Evolutionary conservation across 2,888 invertebrate genomes (phyloP).

Genomic region (Anodontia alba): DNA sequence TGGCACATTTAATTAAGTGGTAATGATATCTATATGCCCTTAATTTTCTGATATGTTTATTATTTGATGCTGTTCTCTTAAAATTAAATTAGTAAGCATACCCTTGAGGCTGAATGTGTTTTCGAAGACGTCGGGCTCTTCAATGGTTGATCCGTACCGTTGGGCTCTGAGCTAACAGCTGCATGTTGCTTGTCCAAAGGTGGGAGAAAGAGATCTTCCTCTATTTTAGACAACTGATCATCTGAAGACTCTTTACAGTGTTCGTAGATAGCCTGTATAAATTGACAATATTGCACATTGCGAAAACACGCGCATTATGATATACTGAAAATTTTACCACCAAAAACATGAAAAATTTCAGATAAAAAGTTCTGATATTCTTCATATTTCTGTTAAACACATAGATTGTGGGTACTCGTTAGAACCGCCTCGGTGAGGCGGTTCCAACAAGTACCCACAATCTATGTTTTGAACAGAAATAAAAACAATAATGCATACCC

Average conservation of each 20-base stretch:
- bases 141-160: constrained; percentile 29
- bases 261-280: constrained; percentile 42
- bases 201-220: constrained; percentile 58
- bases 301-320: too few relatives aligned
- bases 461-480: too few relatives aligned
- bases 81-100: too few relatives aligned
- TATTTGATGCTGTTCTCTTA: too few relatives aligned
- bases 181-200: constrained; percentile 37
- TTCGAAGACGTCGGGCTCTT: constrained; percentile 44
- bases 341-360: too few relatives aligned
- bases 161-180: constrained; percentile 30
- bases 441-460: background rate
- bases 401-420: background rate
- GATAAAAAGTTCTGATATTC: too few relatives aligned
- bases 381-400: background rate
- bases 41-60: too few relatives aligned
- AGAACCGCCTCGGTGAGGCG: too few relatives aligned
- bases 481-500: too few relatives aligned
- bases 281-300: background rate
- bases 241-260: constrained; percentile 59
- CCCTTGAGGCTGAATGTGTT: constrained; percentile 50
- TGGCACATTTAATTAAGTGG: too few relatives aligned
- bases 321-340: too few relatives aligned
- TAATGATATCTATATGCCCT: too few relatives aligned
- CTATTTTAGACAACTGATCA: constrained; percentile 50